phyloP scores from a whole-genome alignment of 2,888 invertebrate species.

The Siphlonurus alternatus region DNA sequence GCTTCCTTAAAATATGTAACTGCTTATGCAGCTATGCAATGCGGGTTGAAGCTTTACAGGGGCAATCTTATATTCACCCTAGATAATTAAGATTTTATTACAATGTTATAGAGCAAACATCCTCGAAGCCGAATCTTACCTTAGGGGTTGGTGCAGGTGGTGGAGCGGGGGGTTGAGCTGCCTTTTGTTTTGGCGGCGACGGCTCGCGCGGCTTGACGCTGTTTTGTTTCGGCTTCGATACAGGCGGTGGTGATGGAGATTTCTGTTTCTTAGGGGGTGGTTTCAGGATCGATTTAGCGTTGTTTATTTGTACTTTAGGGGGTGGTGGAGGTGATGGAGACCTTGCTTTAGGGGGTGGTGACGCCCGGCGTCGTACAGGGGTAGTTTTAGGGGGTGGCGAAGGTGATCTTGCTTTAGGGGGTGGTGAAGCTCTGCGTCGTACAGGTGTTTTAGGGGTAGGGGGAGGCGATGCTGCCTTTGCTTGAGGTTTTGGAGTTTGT shows the following conservation, averaged over 20 bases:
- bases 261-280: background rate
- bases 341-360: background rate
- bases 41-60: too few relatives aligned
- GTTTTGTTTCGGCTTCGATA: background rate
- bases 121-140: too few relatives aligned
- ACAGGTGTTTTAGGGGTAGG: background rate
- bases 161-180: too few relatives aligned
- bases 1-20: too few relatives aligned
- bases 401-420: background rate
- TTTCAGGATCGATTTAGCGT: background rate
- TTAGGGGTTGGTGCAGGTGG: too few relatives aligned
- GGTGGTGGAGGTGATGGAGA: background rate
- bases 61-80: too few relatives aligned
- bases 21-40: too few relatives aligned
- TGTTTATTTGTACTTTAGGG: background rate
- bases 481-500: background rate
- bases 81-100: too few relatives aligned
- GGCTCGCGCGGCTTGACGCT: background rate
- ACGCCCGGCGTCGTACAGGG: background rate
- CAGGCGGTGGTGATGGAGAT: background rate
- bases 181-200: background rate
- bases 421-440: background rate
- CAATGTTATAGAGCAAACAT: too few relatives aligned
- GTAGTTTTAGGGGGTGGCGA: background rate
- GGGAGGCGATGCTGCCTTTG: background rate